These are phyloP conservation scores for Bruchidius siliquastri DNA, from an alignment of 2,888 invertebrate species.

Conservation along the genomic window DNA sequence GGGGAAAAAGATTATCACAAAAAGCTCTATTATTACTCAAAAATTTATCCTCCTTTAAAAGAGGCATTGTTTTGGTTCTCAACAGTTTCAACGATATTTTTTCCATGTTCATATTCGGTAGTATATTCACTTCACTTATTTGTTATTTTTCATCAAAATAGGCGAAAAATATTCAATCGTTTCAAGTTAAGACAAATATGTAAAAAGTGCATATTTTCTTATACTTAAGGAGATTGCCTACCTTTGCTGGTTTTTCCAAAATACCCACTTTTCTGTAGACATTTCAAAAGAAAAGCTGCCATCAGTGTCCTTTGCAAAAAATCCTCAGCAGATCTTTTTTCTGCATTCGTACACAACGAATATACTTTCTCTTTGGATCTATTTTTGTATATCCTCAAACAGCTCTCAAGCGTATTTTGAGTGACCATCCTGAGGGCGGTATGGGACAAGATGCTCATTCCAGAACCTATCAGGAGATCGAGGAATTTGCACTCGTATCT, in stretches of 20 bases:
- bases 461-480: constrained; percentile 67
- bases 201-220: no score
- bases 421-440: constrained; percentile 75
- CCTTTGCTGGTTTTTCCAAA: constrained; percentile 46
- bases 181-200: no score
- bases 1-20: no score
- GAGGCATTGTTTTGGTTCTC: no score
- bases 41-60: no score
- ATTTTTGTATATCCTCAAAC: constrained; percentile 50
- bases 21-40: no score
- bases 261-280: constrained; percentile 64
- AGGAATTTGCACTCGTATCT: constrained; percentile 69
- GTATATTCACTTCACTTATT: no score
- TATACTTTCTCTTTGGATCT: constrained; percentile 50
- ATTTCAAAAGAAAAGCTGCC: constrained; percentile 69
- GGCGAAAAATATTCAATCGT: no score
- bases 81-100: no score
- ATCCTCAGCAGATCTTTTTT: constrained; percentile 60
- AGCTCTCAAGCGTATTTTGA: constrained; percentile 55
- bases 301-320: constrained; percentile 72
- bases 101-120: no score
- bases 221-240: constrained; percentile 6
- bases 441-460: constrained; percentile 76
- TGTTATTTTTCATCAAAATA: no score
- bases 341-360: constrained; percentile 63